A percentile compares a stretch with the other conserved stretches of the same genome.
Evolutionary conservation across 2,113 vertebrate species (phyloP).

Genomic region (Rhodinocichla rosea): DNA sequence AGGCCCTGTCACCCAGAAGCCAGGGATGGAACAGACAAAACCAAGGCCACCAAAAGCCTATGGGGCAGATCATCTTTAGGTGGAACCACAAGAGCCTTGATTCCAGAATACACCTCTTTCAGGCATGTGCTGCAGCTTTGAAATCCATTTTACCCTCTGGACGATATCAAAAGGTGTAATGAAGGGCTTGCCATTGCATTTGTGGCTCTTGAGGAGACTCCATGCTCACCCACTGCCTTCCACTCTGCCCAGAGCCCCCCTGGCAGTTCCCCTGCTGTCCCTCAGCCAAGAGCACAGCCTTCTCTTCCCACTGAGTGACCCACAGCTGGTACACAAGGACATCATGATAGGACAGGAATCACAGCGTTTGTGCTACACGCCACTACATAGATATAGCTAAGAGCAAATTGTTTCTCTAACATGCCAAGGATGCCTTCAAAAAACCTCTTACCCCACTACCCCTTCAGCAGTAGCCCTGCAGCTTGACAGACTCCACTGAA

Average conservation of each 20-base stretch:
- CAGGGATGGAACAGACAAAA: background rate
- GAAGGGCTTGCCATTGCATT: background rate
- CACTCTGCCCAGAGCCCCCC: accelerated
- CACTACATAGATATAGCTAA: background rate
- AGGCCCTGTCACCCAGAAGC: background rate
- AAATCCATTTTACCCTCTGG: background rate
- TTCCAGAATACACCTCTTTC: background rate
- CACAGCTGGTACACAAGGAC: background rate
- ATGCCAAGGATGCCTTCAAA: background rate
- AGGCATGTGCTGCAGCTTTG: background rate
- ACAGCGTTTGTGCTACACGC: accelerated
- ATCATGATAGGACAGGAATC: background rate
- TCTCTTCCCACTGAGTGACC: accelerated
- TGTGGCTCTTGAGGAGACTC: background rate
- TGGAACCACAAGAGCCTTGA: background rate
- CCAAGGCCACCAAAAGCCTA: background rate
- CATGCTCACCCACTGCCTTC: background rate
- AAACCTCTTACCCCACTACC: background rate
- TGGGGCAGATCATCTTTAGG: background rate
- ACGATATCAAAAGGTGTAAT: background rate
- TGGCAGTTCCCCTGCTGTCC: background rate
- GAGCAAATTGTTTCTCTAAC: background rate
- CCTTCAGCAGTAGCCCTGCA: background rate
- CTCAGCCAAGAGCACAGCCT: background rate
- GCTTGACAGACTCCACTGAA: background rate